These are phyloP conservation scores for Phaenicophaeus curvirostris DNA, from an alignment of 2,797 vertebrate genomes.

Conservation along the genomic window DNA sequence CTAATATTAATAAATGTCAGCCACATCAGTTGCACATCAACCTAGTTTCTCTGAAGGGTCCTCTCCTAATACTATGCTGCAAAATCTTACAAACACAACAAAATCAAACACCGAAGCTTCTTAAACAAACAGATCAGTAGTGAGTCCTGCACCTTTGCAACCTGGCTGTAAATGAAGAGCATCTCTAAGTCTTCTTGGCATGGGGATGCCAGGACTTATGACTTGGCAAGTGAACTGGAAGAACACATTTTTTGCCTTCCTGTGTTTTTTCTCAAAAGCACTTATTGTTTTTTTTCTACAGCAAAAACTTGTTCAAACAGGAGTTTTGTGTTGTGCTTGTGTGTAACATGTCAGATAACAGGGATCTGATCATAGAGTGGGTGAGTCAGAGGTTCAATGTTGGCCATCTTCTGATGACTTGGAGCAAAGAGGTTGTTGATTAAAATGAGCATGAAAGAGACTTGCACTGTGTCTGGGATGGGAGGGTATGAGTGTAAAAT, in stretches of 20 bases:
- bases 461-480: neutral
- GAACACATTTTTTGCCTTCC: neutral
- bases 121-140: neutral
- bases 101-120: neutral
- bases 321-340: neutral
- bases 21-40: neutral
- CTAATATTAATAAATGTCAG: neutral
- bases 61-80: neutral
- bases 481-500: neutral
- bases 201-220: neutral
- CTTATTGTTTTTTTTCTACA: neutral
- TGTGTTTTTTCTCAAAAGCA: neutral
- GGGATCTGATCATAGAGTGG: neutral
- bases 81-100: neutral
- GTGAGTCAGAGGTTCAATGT: neutral
- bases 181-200: neutral
- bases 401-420: neutral
- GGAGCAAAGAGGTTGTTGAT: neutral
- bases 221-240: neutral
- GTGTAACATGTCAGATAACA: neutral
- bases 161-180: neutral
- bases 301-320: neutral
- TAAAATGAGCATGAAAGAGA: neutral
- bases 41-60: neutral
- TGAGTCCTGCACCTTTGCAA: neutral